Conservation (phyloP, 2,113 vertebrate species). For the Rhadina sibilatrix region DNA sequence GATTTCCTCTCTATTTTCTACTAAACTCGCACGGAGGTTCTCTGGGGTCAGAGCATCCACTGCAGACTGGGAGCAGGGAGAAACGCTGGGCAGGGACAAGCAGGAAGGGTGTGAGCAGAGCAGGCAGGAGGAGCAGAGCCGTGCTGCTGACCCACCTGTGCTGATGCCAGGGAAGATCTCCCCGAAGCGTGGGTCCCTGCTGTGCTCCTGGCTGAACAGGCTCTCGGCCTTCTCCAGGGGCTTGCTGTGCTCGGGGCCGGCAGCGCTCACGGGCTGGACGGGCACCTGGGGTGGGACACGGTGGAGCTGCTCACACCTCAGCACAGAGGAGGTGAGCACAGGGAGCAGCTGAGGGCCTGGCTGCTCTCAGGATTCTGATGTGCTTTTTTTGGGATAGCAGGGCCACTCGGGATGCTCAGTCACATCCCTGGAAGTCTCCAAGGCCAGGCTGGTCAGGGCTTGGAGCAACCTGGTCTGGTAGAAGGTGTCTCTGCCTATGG, state of each 20-base stretch:
- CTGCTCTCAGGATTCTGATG: rapidly evolving
- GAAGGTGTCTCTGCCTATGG: background rate
- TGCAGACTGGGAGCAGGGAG: background rate
- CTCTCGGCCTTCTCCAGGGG: background rate
- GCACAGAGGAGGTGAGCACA: background rate
- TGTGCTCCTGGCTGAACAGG: background rate
- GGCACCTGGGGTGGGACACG: background rate
- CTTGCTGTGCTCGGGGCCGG: background rate
- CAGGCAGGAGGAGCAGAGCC: background rate
- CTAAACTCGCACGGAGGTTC: background rate
- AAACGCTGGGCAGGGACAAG: background rate
- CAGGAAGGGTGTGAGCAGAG: background rate
- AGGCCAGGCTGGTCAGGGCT: background rate
- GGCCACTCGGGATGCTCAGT: background rate
- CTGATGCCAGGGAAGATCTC: background rate
- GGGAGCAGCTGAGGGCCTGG: background rate
- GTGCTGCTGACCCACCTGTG: background rate
- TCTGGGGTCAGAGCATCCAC: background rate
- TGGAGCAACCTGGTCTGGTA: background rate
- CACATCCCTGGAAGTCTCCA: background rate
- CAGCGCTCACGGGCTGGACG: background rate
- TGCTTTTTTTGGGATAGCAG: rapidly evolving
- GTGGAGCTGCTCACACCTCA: rapidly evolving
- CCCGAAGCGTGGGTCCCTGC: background rate
- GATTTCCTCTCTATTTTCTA: background rate